Base-by-base conservation (phyloP, 2,113 vertebrate species). In the Coturnix japonica region DNA sequence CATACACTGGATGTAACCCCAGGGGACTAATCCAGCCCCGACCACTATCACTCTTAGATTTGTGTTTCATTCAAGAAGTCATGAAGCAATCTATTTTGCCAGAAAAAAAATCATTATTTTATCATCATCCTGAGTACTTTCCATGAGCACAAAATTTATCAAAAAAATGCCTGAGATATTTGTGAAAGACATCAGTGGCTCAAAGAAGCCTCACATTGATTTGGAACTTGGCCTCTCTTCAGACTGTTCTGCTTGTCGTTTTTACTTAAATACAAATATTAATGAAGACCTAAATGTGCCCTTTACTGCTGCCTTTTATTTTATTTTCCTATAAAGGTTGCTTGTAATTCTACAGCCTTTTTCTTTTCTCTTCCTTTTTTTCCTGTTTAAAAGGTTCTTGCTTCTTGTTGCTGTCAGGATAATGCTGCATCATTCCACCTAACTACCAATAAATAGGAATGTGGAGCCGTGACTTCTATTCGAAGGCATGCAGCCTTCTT, bases 21-120 rank as follows among this genome's bases (percentile, higher is more conserved):
- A 88, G 87, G 90, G 94, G 91, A 92, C 70, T 80, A 89, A 95
- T 94, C 88, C 75, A 89, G 54, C 31, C 76, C 70, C 71, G 80
- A 88, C 84, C 90, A 84, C 82, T 85, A 89, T 95, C 92, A 65
- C 79, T 82, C 60, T 87, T 91, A 92, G 83, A 90, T 95, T 93
- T 95, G 96, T 95, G 78, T 85, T 96, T 93, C 89, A 84, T 95
- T 95, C 91, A 95, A 85, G 87, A 94, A 95, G 84, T 89, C 90
- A 91, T 94, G 84, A 92, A 96, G 90, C 70, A 92, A 94, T 92
- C 90, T 90, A 44, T 87, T 96, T 95, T 92, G 47, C 79, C 83
- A 81, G 72, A 67, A 66, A 64, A 66, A 75, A 77, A 86, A 81
- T 82, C 78, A 78, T 92, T 76, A 89, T 91, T 94, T 86, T 85